These are phyloP conservation scores for Sparidentex hasta DNA, from an alignment of 2,797 vertebrate species.

Conservation along the genomic window DNA sequence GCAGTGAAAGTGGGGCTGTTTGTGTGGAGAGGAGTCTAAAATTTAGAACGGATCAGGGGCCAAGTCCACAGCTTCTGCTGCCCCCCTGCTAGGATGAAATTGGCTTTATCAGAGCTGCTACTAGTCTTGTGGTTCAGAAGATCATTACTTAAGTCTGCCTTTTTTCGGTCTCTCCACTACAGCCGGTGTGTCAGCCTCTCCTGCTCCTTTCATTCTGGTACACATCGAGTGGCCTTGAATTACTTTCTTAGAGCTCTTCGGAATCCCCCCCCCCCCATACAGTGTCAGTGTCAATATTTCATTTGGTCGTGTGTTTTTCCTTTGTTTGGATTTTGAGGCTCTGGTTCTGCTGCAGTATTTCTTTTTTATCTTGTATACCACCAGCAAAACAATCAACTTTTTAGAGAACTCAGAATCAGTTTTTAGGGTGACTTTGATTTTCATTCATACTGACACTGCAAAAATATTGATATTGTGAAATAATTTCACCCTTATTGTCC, in stretches of 20 bases:
- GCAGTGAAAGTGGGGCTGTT: constrained; percentile 17
- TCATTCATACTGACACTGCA: too few relatives aligned
- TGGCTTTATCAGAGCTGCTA: constrained; percentile 38
- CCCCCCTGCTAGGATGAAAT: constrained; percentile 40
- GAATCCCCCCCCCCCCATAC: not conserved
- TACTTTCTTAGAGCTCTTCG: not conserved
- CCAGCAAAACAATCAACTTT: not conserved
- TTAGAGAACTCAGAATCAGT: not conserved
- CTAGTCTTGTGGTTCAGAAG: constrained; percentile 29
- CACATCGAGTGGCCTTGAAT: constrained; percentile 20
- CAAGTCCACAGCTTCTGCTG: constrained; percentile 41
- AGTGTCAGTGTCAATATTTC: not conserved
- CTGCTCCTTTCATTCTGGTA: constrained; percentile 7
- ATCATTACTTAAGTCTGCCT: constrained; percentile 3
- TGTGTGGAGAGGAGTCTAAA: constrained; percentile 31
- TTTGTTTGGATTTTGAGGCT: not conserved
- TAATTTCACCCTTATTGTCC: not conserved
- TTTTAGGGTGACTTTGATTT: not conserved
- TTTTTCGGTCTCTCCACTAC: constrained; percentile 20
- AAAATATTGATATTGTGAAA: too few relatives aligned
- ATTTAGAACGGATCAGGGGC: constrained; percentile 44
- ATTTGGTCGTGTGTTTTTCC: not conserved
- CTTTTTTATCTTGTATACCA: not conserved
- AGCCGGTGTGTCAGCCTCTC: constrained; percentile 15
- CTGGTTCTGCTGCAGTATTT: not conserved